These are phyloP conservation scores for Heterotis niloticus DNA, from an alignment of 2,113 vertebrate genomes.

Conservation along the genomic window DNA sequence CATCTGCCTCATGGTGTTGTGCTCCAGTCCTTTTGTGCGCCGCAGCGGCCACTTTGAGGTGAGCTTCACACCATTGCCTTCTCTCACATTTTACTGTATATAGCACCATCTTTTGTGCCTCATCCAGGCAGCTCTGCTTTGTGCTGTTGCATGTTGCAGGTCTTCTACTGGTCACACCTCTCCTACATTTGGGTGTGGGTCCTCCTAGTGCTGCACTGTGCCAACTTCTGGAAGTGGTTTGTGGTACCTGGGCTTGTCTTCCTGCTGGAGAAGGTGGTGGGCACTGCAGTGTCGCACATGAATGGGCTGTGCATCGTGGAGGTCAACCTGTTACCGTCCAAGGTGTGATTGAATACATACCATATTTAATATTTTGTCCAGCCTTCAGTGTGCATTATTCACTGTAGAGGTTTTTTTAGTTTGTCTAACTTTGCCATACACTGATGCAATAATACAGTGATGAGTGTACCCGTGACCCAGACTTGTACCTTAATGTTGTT, in stretches of 20 bases:
- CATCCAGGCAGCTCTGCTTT: background rate
- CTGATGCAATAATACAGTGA: too few species aligned
- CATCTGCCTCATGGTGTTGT: constrained; percentile 68
- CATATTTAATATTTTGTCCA: background rate
- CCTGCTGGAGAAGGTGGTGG: constrained; percentile 72
- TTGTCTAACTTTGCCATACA: background rate
- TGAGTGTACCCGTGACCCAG: too few species aligned
- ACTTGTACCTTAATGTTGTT: too few species aligned
- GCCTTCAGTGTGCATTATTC: too few species aligned
- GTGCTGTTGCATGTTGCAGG: constrained; percentile 49
- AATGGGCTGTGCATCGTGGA: constrained; percentile 70
- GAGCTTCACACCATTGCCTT: background rate
- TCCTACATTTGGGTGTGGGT: constrained; percentile 75
- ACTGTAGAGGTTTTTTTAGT: background rate
- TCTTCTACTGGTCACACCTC: constrained; percentile 89
- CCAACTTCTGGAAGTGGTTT: constrained; percentile 94
- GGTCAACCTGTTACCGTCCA: constrained; percentile 80
- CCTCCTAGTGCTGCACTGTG: constrained; percentile 78
- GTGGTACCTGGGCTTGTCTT: constrained; percentile 72
- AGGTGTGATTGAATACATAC: constrained; percentile 56
- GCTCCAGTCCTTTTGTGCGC: constrained; percentile 75
- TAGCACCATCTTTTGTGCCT: background rate
- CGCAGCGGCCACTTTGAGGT: constrained; percentile 83
- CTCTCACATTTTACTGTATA: background rate
- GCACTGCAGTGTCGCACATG: constrained; percentile 61